phyloP scores from a whole-genome alignment of 1,140 invertebrate species.

The Phymastichus coffea region DNA sequence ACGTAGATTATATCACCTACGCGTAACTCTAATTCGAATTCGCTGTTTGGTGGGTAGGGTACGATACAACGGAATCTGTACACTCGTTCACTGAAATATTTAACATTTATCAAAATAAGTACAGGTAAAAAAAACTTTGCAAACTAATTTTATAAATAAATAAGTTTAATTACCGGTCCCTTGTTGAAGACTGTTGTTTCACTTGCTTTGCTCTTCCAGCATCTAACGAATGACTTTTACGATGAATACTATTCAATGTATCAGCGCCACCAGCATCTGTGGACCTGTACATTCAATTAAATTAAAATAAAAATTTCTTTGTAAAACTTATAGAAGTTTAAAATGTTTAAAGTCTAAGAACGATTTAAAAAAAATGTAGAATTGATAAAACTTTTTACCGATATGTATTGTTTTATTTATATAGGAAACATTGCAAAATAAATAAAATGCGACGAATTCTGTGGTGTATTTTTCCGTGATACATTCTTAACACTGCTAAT shows the following conservation, averaged over 20 bases:
- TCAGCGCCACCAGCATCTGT: constrained; percentile 41
- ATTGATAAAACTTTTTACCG: too few relatives aligned
- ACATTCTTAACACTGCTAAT: neutral
- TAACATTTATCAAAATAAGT: constrained; percentile 12
- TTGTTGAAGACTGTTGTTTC: constrained; percentile 57
- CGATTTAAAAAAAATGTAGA: too few relatives aligned
- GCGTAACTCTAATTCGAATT: constrained; percentile 86
- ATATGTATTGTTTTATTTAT: too few relatives aligned
- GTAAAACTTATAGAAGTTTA: neutral
- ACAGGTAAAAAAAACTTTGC: constrained; percentile 1
- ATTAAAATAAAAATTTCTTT: neutral
- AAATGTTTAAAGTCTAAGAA: neutral
- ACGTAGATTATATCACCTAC: constrained; percentile 91
- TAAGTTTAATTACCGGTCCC: constrained; percentile 58
- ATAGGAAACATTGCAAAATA: too few relatives aligned
- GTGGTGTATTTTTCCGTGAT: too few relatives aligned
- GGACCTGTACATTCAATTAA: constrained; percentile 37
- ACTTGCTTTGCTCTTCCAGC: constrained; percentile 60
- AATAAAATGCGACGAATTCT: too few relatives aligned
- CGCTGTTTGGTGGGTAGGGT: constrained; percentile 92
- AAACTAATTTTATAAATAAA: too few relatives aligned
- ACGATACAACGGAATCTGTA: constrained; percentile 84
- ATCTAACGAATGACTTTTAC: constrained; percentile 79
- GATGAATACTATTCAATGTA: constrained; percentile 60
- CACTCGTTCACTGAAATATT: constrained; percentile 47